Evolutionary conservation across 92 coral and sea anemone species (phyloP), one percentile per base, ranked within the genome.

Genomic region (Muricea muricata): DNA sequence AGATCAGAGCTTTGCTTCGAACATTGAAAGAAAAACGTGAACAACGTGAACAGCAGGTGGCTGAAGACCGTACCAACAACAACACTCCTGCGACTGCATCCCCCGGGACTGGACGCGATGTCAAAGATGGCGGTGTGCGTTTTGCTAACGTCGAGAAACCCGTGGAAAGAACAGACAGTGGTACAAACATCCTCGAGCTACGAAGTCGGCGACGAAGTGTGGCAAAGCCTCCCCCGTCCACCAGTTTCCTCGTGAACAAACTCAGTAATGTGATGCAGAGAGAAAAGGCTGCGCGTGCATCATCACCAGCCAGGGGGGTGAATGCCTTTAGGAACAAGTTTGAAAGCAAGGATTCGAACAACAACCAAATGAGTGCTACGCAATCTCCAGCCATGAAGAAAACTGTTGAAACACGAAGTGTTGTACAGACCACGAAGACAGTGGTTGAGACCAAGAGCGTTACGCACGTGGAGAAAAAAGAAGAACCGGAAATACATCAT

Each of bases 1-100:
- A 93, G 74, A 81, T 97, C 31, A 91, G 99, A 24, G 95, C 93
- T 40, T 94, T 94, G 30, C 82, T 97, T 41, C 87, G 98, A 54
- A 90, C 88, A 11, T 46, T 97, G 70, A 85, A 89, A 73, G 93
- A 96, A 40, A 89, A 89, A 79, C 83, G 83, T 21, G 83, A 78
- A 58, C 50, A 78, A 57, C 39, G 71, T 23, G 91, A 92, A 74
- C 95, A 95, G 47, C 87, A 91, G 70, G 84, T 95, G 40, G 83
- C 87, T 33, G 93, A 82, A 33, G 97, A 92, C 54, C 90, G 93
- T 83, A 87, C 87, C 21, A 88, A 92, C 46, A 68, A 85, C 68
- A 86, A 87, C 55, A 73, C 75, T 37, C 75, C 90, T 7, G 74
- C 89, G 29, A 21, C 82, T 7, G 85, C 83, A 33, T 63, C 90